These are phyloP conservation scores for Antheraea mylitta DNA, from an alignment of 1,140 invertebrate species.

Conservation along the genomic window DNA sequence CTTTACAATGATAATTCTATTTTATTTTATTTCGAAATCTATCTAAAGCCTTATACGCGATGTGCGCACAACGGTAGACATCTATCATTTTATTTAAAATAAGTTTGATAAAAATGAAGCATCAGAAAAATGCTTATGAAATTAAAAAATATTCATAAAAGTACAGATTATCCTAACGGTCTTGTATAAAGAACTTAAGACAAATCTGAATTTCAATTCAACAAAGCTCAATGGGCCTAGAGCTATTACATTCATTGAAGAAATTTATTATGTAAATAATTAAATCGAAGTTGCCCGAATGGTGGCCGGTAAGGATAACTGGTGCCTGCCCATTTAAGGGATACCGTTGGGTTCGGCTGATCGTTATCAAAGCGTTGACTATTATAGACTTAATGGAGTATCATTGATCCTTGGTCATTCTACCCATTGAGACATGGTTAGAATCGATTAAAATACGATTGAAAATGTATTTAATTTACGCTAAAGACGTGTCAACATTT, in stretches of 20 bases:
- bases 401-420: not conserved
- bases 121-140: no score
- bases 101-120: no score
- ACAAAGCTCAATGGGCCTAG: not conserved
- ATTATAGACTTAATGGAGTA: not conserved
- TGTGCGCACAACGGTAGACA: no score
- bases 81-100: no score
- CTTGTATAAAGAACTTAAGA: not conserved
- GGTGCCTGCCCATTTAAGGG: slow-evolving; percentile 20
- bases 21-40: no score
- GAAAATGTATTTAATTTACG: not conserved
- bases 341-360: slow-evolving; percentile 16
- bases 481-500: no score
- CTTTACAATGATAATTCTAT: no score
- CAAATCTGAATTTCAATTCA: not conserved
- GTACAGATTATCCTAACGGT: not conserved
- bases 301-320: slow-evolving; percentile 30
- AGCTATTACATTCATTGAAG: not conserved
- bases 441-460: not conserved
- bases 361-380: not conserved
- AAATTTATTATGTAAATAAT: not conserved
- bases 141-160: not conserved
- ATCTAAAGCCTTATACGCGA: no score
- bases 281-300: not conserved
- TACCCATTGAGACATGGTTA: not conserved